Base-by-base conservation (phyloP, 2,888 invertebrate species). In the Apodemia hepburni region DNA sequence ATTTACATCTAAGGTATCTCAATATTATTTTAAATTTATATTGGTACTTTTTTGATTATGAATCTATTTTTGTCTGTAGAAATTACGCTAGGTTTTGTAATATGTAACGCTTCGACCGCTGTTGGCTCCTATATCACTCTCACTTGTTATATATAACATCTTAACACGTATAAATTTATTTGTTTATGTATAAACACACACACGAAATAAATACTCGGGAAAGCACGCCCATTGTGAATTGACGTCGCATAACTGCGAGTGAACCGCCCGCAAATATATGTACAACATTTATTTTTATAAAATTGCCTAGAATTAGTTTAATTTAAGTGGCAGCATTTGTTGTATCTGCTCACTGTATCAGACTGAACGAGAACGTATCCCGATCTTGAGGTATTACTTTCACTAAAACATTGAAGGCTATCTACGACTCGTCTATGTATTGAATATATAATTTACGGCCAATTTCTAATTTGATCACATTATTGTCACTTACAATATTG, bases 31-130 rank as follows among this genome's bases (percentile, higher is more conserved):
- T 82, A 85, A 83, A 87, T 87, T 89, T 91, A 92, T 91, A 89
- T 94, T 95, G 95, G 95, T 95, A 95, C 95, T 92, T 95, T 57
- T 94, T 94, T 93, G 93, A 93, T 93, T 93, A 93, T 92, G 91
- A 90, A 85, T 87, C 92, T 93, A 93, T 92, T 68, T 89, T 85
- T 85, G 88, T 90, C 82, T 79, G 89, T 92, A 92, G 91, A 92
- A 92, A 92, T 92, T 92, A 92, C 90, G 81, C 92, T 92, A 92
- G 82, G 80, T 61, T 87, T 87, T 81, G 78, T 80, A 75, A 78
- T 79, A 70, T 74, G 74, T 76, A 77, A 78, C 84, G 83, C 80
- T 78, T 70, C 72, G 68, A 69, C 74, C 83, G 80, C 88, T 87
- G 90, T 85, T 85, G 87, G 73, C 90, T 89, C 89, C 85, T 87